Evolutionary conservation across 2,888 invertebrate genomes (phyloP).

Genomic region (Thecophora atra): DNA sequence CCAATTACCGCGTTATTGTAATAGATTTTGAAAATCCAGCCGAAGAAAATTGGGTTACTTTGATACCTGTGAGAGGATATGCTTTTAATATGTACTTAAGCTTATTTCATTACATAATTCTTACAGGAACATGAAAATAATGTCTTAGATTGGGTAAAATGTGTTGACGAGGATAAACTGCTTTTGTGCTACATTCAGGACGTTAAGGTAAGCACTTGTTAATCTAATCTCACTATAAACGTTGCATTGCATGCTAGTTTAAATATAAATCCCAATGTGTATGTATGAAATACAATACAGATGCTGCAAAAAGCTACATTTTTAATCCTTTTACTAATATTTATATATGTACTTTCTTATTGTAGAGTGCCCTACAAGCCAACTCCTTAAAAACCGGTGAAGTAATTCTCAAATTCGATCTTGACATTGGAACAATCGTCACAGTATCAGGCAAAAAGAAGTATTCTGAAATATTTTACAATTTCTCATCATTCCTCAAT

Average conservation of each 20-base stretch:
- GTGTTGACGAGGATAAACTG: conserved; percentile 86
- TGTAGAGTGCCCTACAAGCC: conserved; percentile 84
- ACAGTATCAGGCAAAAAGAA: conserved; percentile 86
- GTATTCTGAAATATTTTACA: conserved; percentile 90
- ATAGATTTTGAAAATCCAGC: conserved; percentile 80
- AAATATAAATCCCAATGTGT: no score
- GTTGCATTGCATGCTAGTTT: no score
- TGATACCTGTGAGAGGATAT: conserved; percentile 73
- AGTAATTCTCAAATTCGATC: conserved; percentile 76
- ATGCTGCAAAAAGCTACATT: no score
- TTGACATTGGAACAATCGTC: conserved; percentile 88
- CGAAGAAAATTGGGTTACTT: conserved; percentile 82
- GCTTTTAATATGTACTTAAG: no score
- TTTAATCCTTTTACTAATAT: no score
- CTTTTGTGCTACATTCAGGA: conserved; percentile 90
- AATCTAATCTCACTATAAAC: no score
- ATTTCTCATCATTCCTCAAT: conserved; percentile 92
- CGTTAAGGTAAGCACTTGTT: conserved; percentile 78
- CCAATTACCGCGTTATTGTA: conserved; percentile 87
- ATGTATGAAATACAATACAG: no score
- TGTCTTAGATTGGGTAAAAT: conserved; percentile 89
- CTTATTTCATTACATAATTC: conserved; percentile 6
- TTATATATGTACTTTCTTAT: conserved; percentile 16
- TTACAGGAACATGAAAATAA: conserved; percentile 79
- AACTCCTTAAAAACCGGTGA: conserved; percentile 79